phyloP scores from a whole-genome alignment of 2,113 vertebrate species.

The Furnarius figulus region DNA sequence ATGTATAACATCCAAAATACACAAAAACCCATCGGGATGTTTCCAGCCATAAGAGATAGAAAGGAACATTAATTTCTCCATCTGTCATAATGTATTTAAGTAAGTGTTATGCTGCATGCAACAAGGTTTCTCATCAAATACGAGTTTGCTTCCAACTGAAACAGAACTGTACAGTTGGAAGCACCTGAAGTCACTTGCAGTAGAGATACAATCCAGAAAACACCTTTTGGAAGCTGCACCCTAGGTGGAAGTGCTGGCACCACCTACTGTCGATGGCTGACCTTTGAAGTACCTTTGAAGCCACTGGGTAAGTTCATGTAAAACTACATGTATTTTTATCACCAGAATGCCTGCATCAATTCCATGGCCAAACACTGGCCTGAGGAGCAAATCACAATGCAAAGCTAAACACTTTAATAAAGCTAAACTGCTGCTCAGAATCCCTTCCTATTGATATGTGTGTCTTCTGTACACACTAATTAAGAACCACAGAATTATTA shows the following conservation, averaged over 20 bases:
- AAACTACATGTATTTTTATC: not conserved
- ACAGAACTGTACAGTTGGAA: accelerated
- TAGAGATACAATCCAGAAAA: not conserved
- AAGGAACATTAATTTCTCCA: not conserved
- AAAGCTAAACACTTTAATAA: not conserved
- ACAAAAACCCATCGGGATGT: not conserved
- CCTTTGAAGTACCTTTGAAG: not conserved
- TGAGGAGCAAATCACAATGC: not conserved
- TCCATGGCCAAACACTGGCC: not conserved
- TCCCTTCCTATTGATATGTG: not conserved
- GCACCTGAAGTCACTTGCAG: not conserved
- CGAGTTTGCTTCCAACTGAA: not conserved
- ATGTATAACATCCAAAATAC: not conserved
- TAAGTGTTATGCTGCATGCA: not conserved
- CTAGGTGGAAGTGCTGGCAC: not conserved
- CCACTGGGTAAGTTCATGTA: accelerated
- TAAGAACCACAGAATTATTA: not conserved
- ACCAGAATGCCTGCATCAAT: not conserved
- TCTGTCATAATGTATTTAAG: not conserved
- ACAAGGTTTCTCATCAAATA: not conserved
- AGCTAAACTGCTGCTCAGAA: not conserved
- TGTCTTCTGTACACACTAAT: not conserved
- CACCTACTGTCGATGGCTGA: not conserved
- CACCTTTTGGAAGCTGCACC: not conserved
- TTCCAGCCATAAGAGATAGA: not conserved